phyloP scores from a whole-genome alignment of 2,113 vertebrate species.

The Caloenas nicobarica region DNA sequence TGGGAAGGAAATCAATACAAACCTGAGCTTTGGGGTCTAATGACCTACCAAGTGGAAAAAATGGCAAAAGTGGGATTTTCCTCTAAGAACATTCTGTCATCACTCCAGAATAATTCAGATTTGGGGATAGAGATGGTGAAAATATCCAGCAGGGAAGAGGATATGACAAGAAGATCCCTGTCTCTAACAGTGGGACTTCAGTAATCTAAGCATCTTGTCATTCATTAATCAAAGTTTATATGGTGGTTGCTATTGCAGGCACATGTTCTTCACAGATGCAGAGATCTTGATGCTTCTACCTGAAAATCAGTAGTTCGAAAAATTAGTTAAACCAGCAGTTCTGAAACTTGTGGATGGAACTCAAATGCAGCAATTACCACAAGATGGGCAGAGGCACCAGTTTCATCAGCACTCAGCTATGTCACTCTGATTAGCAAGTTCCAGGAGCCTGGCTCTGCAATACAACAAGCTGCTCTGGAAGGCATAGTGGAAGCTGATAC shows the following conservation, averaged over 20 bases:
- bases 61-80: neutral
- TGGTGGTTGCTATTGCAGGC: neutral
- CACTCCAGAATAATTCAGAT: neutral
- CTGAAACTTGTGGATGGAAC: neutral
- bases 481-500: neutral
- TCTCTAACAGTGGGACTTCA: neutral
- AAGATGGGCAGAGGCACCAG: neutral
- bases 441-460: neutral
- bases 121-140: neutral
- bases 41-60: neutral
- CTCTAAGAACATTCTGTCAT: neutral
- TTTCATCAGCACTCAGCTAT: neutral
- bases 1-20: neutral
- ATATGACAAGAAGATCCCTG: neutral
- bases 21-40: neutral
- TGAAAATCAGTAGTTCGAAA: neutral
- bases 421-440: neutral
- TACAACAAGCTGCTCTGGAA: neutral
- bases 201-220: neutral
- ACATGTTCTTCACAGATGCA: neutral
- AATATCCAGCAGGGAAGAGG: neutral
- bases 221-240: neutral
- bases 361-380: neutral
- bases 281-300: neutral
- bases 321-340: neutral